phyloP scores from a whole-genome alignment of 1,140 invertebrate species.

The Brachystomella parvula region DNA sequence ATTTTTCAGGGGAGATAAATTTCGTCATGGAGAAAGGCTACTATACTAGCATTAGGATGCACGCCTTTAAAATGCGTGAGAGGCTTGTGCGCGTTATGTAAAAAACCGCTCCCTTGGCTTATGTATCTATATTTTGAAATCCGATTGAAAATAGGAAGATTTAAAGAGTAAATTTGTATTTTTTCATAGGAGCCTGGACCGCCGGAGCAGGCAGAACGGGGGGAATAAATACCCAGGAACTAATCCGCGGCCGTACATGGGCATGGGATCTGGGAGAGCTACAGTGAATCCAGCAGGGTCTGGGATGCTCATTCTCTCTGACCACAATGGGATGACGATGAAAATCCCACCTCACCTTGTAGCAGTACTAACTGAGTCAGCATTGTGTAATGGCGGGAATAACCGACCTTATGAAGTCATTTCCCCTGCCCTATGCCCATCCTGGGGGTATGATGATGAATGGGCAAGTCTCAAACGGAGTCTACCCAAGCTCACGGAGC shows the following conservation, averaged over 20 bases:
- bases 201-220: constrained; percentile 21
- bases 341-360: constrained; percentile 38
- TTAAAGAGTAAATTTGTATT: not conserved
- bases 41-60: too few species aligned
- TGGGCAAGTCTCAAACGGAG: constrained; percentile 22
- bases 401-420: constrained; percentile 36
- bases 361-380: constrained; percentile 36
- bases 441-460: constrained; percentile 13
- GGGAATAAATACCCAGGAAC: constrained; percentile 27
- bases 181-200: constrained; percentile 30
- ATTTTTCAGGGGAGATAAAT: too few species aligned
- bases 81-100: too few species aligned
- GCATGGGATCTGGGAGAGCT: constrained; percentile 13
- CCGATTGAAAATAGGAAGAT: too few species aligned
- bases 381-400: constrained; percentile 27
- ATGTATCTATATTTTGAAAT: too few species aligned
- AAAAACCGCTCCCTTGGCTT: too few species aligned
- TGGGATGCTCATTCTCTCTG: constrained; percentile 31
- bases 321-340: constrained; percentile 38
- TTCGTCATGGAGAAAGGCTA: too few species aligned
- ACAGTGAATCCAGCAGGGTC: constrained; percentile 22
- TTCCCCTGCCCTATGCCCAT: constrained; percentile 14
- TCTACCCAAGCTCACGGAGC: constrained; percentile 35
- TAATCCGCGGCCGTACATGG: constrained; percentile 29
- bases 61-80: too few species aligned